Evolutionary conservation across 1,140 invertebrate species (phyloP).

Genomic region (Odontomachus brunneus): DNA sequence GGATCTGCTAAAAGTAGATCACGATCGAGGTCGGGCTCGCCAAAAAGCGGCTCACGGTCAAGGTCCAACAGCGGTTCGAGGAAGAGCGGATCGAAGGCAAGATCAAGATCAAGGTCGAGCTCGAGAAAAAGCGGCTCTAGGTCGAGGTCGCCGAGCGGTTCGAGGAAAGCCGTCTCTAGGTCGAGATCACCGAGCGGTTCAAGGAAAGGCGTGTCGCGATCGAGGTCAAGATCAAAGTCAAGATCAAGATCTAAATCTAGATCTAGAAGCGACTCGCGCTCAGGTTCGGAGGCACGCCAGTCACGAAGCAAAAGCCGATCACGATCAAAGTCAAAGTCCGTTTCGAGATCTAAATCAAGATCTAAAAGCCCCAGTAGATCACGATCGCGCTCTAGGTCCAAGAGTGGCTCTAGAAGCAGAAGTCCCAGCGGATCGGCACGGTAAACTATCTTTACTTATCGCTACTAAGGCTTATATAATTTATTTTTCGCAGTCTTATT

Average conservation of each 20-base stretch:
- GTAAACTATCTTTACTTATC: slow-evolving; percentile 64
- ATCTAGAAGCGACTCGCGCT: slow-evolving; percentile 80
- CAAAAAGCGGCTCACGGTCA: slow-evolving; percentile 71
- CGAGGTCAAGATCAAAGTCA: slow-evolving; percentile 73
- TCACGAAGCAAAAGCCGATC: slow-evolving; percentile 73
- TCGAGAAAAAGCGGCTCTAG: slow-evolving; percentile 69
- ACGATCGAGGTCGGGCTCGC: slow-evolving; percentile 73
- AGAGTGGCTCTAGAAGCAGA: slow-evolving; percentile 83
- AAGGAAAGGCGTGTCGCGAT: slow-evolving; percentile 67
- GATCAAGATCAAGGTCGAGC: slow-evolving; percentile 77
- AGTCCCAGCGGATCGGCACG: slow-evolving; percentile 84
- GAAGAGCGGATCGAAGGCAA: slow-evolving; percentile 72
- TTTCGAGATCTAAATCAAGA: slow-evolving; percentile 76
- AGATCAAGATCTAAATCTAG: slow-evolving; percentile 74
- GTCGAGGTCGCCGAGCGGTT: slow-evolving; percentile 77
- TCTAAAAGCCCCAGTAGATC: slow-evolving; percentile 82
- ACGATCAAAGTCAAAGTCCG: slow-evolving; percentile 76
- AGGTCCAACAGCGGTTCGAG: slow-evolving; percentile 67
- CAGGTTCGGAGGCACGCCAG: slow-evolving; percentile 75
- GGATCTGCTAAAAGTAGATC: slow-evolving; percentile 66
- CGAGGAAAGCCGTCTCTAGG: slow-evolving; percentile 67
- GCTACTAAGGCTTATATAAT: not conserved
- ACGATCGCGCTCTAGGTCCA: slow-evolving; percentile 80
- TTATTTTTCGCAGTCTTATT: not conserved
- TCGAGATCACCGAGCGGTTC: slow-evolving; percentile 75